These are phyloP conservation scores for Paramisgurnus dabryanus DNA, from an alignment of 2,113 vertebrate species.

Conservation along the genomic window DNA sequence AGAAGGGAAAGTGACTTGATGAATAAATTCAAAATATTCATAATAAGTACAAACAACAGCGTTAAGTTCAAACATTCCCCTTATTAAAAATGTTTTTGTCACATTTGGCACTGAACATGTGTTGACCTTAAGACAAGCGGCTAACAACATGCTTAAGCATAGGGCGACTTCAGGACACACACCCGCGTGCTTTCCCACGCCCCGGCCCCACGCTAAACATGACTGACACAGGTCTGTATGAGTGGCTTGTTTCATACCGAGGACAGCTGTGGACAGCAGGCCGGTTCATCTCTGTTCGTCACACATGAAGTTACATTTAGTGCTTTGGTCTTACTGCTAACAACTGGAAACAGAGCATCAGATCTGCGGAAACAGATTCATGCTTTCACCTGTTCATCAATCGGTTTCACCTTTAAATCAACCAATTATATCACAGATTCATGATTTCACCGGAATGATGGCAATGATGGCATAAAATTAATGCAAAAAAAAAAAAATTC, in stretches of 20 bases:
- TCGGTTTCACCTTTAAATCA: constrained; percentile 12
- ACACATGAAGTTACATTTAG: constrained; percentile 1
- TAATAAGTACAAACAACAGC: no score
- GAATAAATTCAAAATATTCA: not conserved
- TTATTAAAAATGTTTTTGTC: not conserved
- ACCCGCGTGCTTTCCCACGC: constrained; percentile 63
- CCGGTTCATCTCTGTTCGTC: constrained; percentile 11
- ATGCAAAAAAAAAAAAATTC: not conserved
- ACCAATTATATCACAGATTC: not conserved
- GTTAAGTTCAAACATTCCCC: no score
- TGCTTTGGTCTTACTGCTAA: constrained; percentile 6
- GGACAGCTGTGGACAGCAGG: constrained; percentile 60
- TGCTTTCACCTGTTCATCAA: constrained; percentile 44
- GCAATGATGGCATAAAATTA: not conserved
- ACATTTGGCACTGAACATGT: not conserved
- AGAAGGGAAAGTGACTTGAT: constrained; percentile 21
- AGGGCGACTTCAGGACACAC: constrained; percentile 6
- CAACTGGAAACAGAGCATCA: constrained; percentile 25
- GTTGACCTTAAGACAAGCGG: constrained; percentile 1
- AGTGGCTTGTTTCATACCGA: constrained; percentile 42
- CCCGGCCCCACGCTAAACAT: constrained; percentile 31
- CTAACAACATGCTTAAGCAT: constrained; percentile 14
- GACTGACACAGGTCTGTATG: constrained; percentile 56
- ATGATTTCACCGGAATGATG: not conserved
- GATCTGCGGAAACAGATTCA: constrained; percentile 36